These are phyloP conservation scores for Agrochola circellaris DNA, from an alignment of 2,888 invertebrate genomes.

Conservation along the genomic window DNA sequence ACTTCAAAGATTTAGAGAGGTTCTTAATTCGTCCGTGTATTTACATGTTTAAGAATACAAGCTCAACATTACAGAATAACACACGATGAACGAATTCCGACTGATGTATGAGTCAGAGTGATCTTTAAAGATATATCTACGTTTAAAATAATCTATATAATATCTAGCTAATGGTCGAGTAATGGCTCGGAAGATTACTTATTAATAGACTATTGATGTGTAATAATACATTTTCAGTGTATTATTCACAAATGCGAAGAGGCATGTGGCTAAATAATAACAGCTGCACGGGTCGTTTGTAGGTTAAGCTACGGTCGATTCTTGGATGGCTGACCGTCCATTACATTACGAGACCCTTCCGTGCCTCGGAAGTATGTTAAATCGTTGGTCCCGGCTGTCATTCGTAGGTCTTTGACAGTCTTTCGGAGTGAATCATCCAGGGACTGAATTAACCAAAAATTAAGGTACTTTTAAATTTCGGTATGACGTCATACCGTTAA, in stretches of 20 bases:
- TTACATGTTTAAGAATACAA: slow-evolving; percentile 8
- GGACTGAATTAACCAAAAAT: too few species aligned
- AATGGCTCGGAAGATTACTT: slow-evolving; percentile 34
- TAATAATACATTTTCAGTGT: slow-evolving; percentile 20
- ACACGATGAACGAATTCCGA: background rate
- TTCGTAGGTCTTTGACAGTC: background rate
- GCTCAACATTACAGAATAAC: slow-evolving; percentile 6
- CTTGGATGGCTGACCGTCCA: background rate
- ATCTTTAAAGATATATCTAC: slow-evolving; percentile 16
- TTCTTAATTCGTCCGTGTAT: background rate
- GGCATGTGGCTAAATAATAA: background rate
- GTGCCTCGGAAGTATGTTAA: too few species aligned
- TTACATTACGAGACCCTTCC: too few species aligned
- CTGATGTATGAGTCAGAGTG: slow-evolving; percentile 29
- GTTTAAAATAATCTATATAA: slow-evolving; percentile 10
- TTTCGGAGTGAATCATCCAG: too few species aligned
- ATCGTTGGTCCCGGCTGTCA: background rate
- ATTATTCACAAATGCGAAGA: background rate
- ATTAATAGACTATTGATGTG: slow-evolving; percentile 39
- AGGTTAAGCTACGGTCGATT: background rate
- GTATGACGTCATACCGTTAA: too few species aligned
- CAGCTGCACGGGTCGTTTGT: background rate
- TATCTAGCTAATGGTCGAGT: slow-evolving; percentile 30
- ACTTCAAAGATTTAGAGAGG: background rate
- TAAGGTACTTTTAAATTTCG: too few species aligned